Evolutionary conservation across 2,888 invertebrate genomes (phyloP), one percentile per base, ranked within the genome.

Genomic region (Zeuzera pyrina): DNA sequence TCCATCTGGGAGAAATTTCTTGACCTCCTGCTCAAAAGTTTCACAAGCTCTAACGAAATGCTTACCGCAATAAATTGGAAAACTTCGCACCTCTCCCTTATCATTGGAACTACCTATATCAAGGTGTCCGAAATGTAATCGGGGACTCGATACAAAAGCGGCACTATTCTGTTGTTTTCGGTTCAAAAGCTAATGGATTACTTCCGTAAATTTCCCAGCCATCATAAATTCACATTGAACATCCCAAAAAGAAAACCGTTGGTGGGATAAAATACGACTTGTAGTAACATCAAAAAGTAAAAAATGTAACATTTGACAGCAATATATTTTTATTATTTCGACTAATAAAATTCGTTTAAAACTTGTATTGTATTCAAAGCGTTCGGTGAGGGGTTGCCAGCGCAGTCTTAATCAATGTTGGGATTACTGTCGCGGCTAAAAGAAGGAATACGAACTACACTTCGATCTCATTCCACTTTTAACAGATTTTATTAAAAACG

Each of bases 281-380:
- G 50, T 51, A 49, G 49, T 59, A 57, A 60, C 46, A 54, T 55
- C 54, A 52, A 41, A 52, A 54, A 13, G 57, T 59, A 54, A 54
- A 53, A 47, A 45, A 46, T 50, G 49, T 49, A 43, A 21, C 45
- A 39, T 49, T 49, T 51, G 50, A 55, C 45, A 41, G 49, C 42
- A 45, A 41, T 57, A 46, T 43, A 42, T 31, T 43, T 43, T 45
- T 50, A 47, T 71, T 73, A 71, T 69, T 67, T 67, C 50, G 50
- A 40, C 52, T 57, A 62, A 65, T 68, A 61, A 65, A 77, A 66
- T 67, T 57, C 66, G 60, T 63, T 73, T 72, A 67, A 72, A 67
- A 72, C 54, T 76, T 77, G 76, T 71, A 74, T 52, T 49, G 45
- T 49, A 52, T 72, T 77, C 74, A 74, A 62, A 65, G 45, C 42